Percentiles rank a stretch among this genome's conserved stretches.
Evolutionary conservation across 2,113 vertebrate species (phyloP).

Genomic region (Eretmochelys imbricata): DNA sequence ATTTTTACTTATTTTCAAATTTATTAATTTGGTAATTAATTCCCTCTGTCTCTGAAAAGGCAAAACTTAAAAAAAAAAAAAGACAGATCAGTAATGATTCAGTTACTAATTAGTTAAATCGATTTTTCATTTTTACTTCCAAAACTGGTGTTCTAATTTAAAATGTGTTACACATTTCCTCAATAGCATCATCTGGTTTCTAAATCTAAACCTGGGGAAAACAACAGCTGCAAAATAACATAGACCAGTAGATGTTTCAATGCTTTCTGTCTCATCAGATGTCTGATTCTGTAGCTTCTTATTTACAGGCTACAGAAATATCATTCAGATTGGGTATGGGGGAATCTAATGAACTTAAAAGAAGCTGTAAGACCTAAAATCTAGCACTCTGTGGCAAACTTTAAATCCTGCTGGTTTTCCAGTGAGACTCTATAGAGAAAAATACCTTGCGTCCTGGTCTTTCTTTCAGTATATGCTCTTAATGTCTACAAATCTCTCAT

Average conservation of each 20-base stretch:
- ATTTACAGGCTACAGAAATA: conserved; percentile 50
- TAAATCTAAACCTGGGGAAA: conserved; percentile 4
- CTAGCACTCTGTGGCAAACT: conserved; percentile 61
- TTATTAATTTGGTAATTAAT: not conserved
- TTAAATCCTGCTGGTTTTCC: conserved; percentile 67
- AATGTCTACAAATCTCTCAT: conserved; percentile 44
- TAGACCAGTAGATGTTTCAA: conserved; percentile 14
- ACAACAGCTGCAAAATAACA: conserved; percentile 16
- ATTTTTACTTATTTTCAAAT: conserved; percentile 18
- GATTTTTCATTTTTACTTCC: conserved; percentile 2
- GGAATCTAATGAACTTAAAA: conserved; percentile 13
- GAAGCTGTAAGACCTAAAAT: conserved; percentile 67
- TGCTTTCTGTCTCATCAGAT: conserved; percentile 31
- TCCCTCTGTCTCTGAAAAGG: not conserved
- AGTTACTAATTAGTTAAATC: not conserved
- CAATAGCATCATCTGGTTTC: conserved; percentile 11
- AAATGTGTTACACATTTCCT: not conserved
- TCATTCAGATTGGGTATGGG: conserved; percentile 42
- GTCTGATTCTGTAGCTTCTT: conserved; percentile 21
- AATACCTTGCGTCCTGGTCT: conserved; percentile 58
- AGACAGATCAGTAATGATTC: not conserved
- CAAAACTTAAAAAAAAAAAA: conserved; percentile 13
- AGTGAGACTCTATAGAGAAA: conserved; percentile 53
- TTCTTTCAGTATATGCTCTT: not conserved
- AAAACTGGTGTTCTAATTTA: not conserved